Base-by-base conservation (phyloP, 37 sponge, comb jelly and placozoan species). In the Amphimedon queenslandica region DNA sequence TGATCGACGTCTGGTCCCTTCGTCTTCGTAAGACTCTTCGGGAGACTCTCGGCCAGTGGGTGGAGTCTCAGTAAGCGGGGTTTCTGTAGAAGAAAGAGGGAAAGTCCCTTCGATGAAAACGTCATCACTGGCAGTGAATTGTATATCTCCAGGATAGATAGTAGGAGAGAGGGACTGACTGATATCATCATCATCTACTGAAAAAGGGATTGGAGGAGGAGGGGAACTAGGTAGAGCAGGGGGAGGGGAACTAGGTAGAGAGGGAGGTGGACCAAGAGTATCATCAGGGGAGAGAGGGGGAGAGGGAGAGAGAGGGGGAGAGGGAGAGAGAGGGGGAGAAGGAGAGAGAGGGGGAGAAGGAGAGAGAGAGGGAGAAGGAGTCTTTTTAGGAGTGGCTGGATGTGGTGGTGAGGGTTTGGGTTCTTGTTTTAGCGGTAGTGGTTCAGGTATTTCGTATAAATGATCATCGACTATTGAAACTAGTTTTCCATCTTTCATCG, bases 271-370 rank as follows among this genome's bases (percentile, higher is more conserved):
- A 29, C 21, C 69, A 28, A 36, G 80, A n/a, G 64, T n/a, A n/a
- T 36, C 58, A 29, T 72, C 73, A 28, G 73, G 73, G 4, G 73
- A 58, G 2, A 58, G 73, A 16, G 73, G 38, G 73, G 43, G 60
- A 16, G 53, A 34, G 8, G 60, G 58, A 37, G 43, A 30, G 40
- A 70, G 71, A 37, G 70, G 69, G 18, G 69, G 77, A 29, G 71
- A 41, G 53, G 71, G 33, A 61, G 79, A 61, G 39, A 69, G 70
- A 40, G 40, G 55, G 20, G 79, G 70, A 24, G 70, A 60, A 58
- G 27, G 36, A 27, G 28, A 24, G 71, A 39, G 53, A 11, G 4
- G 43, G 53, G 43, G 30, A 41, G 53, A 11, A 4, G 30, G 24
- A 16, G 23, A 55, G 23, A 56, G 24, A 61, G 10, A 27, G 10